These are phyloP conservation scores for Drosophila greeni DNA, from an alignment of 2,888 invertebrate species.

Conservation along the genomic window DNA sequence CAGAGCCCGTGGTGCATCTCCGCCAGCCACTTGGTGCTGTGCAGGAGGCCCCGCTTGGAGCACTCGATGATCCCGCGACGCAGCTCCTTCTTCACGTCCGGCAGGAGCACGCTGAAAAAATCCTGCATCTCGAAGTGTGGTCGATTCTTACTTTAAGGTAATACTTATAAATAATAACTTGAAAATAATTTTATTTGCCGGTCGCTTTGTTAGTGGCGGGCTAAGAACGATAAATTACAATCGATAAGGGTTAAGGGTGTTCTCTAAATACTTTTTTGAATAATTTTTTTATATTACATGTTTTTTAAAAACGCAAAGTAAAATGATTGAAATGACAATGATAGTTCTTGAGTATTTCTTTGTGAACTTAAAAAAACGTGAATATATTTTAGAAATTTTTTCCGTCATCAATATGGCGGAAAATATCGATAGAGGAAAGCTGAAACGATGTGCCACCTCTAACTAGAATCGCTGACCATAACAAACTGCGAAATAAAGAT, in stretches of 20 bases:
- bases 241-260: not conserved
- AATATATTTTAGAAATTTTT: too few relatives aligned
- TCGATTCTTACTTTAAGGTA: not conserved
- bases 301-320: not conserved
- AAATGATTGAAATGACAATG: not conserved
- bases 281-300: not conserved
- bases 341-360: not conserved
- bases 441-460: not conserved
- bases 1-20: slow-evolving; percentile 89
- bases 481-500: slow-evolving; percentile 33
- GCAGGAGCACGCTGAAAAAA: slow-evolving; percentile 80
- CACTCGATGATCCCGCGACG: slow-evolving; percentile 85
- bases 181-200: slow-evolving; percentile 50
- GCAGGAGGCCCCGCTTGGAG: slow-evolving; percentile 87
- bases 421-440: not conserved
- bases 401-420: not conserved
- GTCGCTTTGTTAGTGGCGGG: slow-evolving; percentile 28
- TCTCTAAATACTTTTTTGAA: not conserved
- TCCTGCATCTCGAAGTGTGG: slow-evolving; percentile 55
- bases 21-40: slow-evolving; percentile 92
- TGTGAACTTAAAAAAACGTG: too few relatives aligned
- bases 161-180: not conserved
- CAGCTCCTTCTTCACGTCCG: slow-evolving; percentile 83
- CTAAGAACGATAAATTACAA: not conserved
- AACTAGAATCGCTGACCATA: slow-evolving; percentile 23